These are phyloP conservation scores for Phrynosoma blainvillii DNA, from an alignment of 2,113 vertebrate species.

Conservation along the genomic window DNA sequence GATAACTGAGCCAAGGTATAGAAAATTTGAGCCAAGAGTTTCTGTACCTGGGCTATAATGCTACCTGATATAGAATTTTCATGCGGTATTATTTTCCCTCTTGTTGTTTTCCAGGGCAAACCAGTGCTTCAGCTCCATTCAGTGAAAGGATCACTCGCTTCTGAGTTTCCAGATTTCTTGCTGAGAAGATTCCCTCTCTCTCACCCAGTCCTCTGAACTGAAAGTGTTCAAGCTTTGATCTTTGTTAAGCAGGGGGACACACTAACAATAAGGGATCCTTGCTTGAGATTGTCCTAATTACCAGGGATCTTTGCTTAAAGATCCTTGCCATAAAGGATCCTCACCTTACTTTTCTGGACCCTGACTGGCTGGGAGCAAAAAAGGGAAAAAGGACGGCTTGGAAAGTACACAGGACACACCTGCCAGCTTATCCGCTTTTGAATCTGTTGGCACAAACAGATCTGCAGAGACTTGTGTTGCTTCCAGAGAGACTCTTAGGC, in stretches of 20 bases:
- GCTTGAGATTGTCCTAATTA: background rate
- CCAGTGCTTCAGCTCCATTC: rapidly evolving
- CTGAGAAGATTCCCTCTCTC: no score
- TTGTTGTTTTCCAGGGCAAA: background rate
- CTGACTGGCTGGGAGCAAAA: background rate
- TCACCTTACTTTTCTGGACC: background rate
- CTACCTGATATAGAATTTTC: background rate
- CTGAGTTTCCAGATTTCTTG: background rate
- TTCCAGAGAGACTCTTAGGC: background rate
- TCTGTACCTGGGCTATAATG: no score
- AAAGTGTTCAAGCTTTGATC: no score
- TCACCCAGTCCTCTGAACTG: background rate
- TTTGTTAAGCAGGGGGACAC: no score
- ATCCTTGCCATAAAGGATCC: background rate
- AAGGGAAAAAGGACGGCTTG: background rate
- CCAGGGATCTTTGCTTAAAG: background rate
- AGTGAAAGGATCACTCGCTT: background rate
- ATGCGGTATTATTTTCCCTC: no score
- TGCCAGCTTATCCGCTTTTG: background rate
- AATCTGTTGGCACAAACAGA: no score
- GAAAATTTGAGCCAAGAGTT: no score
- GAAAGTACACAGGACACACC: background rate
- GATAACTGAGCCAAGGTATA: no score
- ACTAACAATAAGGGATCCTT: background rate
- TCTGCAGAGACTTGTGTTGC: background rate